Base-by-base conservation (phyloP, 2,888 invertebrate genomes). In the Mycalesis mineus region DNA sequence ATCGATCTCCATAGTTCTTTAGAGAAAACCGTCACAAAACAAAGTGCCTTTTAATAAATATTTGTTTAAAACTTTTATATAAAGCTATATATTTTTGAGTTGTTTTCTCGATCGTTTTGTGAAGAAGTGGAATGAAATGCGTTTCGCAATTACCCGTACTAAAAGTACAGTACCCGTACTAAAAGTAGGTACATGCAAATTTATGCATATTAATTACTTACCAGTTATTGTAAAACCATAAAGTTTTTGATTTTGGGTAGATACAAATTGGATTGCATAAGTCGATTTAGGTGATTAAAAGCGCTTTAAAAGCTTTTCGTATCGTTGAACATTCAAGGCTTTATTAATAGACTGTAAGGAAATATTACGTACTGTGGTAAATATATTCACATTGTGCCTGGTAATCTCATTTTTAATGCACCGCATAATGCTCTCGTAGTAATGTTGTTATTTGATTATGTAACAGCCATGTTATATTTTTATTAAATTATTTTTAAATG, bases 401-500 rank as follows among this genome's bases (percentile, higher is more conserved):
- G 61, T 60, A 62, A 55, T 58, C 58, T 65, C 55, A 51, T 62
- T 67, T 64, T 64, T 64, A 58, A 62, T 67, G 74, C 74, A 75
- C 72, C 68, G 72, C 69, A 71, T 68, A 71, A 67, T 52, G 49
- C 53, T 63, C 61, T 61, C 64, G 57, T 70, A 65, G 60, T 40
- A 5, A 40, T 41, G 33, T 39, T 62, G 66, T 56, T 63, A 66
- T 60, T 53, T 64, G 36, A 52, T 60, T 61, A 60, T 57, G 61
- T 61, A 61, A 66, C 60, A 57, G 55, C 61, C 57, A 62, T 66
- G 64, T 69, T 69, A 67, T 71, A 68, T 68, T 70, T 62, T 69
- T 68, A 72, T 67, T 72, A 72, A 72, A 73, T 71, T 72, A 70
- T 73, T 69, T 65, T 68, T 62, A 61, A 64, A 58, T n/a, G 8